Evolutionary conservation across 2,888 invertebrate genomes (phyloP).

Genomic region (Xanthorhoe designata): DNA sequence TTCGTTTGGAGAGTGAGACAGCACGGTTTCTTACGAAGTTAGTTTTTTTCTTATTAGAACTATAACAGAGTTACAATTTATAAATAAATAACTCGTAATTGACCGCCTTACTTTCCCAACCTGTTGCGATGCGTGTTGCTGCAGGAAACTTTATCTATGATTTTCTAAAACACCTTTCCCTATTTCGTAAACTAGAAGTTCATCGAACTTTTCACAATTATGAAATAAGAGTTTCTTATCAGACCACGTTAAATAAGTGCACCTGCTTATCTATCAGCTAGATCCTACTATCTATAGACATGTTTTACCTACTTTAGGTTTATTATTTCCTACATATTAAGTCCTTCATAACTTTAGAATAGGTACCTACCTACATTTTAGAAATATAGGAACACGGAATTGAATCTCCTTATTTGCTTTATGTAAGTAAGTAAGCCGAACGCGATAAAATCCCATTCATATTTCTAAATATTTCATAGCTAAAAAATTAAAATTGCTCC

Average conservation of each 20-base stretch:
- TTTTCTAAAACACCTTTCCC: conserved; percentile 68
- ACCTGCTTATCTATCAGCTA: conserved; percentile 64
- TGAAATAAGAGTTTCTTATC: conserved; percentile 65
- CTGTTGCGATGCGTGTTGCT: conserved; percentile 46
- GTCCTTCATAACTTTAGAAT: no score
- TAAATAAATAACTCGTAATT: conserved; percentile 9
- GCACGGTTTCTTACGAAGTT: background rate
- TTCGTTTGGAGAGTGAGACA: background rate
- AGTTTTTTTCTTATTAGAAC: background rate
- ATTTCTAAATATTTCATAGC: background rate
- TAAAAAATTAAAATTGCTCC: conserved; percentile 17
- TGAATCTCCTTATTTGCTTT: no score
- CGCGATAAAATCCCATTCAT: no score
- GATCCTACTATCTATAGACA: conserved; percentile 53
- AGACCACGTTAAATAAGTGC: conserved; percentile 56
- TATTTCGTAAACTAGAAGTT: conserved; percentile 75
- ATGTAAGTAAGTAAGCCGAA: no score
- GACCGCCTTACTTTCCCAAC: conserved; percentile 42
- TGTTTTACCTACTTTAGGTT: conserved; percentile 21
- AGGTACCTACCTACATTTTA: no score
- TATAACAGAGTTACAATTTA: conserved; percentile 1
- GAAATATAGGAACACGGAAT: no score
- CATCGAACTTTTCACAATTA: conserved; percentile 69
- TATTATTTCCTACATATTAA: no score
- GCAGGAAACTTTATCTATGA: conserved; percentile 52